These are phyloP conservation scores for Galaxias olidus DNA, from an alignment of 2,797 vertebrate genomes.

Conservation along the genomic window DNA sequence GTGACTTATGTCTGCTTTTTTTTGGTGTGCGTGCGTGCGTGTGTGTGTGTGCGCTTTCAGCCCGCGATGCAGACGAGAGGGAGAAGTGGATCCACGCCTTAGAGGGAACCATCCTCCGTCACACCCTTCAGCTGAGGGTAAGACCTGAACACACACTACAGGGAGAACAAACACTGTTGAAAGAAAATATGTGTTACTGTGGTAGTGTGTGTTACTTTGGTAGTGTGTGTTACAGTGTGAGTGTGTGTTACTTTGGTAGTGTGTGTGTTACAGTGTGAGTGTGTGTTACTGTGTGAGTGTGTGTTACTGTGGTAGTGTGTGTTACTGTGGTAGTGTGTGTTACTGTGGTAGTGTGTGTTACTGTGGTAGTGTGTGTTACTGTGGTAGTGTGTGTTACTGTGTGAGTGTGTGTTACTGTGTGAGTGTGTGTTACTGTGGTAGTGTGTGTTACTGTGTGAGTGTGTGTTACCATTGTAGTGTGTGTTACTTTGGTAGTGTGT, in stretches of 20 bases:
- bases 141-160: constrained; percentile 29
- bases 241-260: no score
- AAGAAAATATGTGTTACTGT: not conserved
- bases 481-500: no score
- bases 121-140: constrained; percentile 94
- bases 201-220: not conserved
- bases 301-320: not conserved
- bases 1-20: not conserved
- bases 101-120: constrained; percentile 98
- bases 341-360: no score
- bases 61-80: constrained; percentile 96
- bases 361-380: no score
- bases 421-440: no score
- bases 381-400: no score
- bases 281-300: not conserved
- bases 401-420: no score
- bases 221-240: not conserved
- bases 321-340: not conserved
- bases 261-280: no score
- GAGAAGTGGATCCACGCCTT: constrained; percentile 99
- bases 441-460: no score
- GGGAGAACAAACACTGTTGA: no score
- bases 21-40: not conserved
- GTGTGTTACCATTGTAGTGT: no score
- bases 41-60: constrained; percentile 63